Conservation (phyloP, 2,113 vertebrate genomes). For the Atrichornis clamosus region DNA sequence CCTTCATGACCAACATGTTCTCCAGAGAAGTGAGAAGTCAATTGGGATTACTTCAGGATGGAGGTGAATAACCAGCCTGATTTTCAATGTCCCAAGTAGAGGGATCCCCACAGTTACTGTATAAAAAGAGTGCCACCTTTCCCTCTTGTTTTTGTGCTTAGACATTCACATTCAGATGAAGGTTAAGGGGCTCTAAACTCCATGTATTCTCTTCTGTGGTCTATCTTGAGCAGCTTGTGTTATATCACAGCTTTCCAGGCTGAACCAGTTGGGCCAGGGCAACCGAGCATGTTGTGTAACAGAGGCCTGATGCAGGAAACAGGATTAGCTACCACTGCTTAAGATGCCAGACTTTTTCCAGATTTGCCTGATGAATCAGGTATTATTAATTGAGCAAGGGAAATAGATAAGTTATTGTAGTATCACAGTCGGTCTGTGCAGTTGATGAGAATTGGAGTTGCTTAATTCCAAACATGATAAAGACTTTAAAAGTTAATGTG, state of each 20-base stretch:
- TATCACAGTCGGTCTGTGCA: not conserved
- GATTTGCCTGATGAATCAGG: not conserved
- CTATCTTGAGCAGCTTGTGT: not conserved
- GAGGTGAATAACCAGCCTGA: not conserved
- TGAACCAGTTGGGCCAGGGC: not conserved
- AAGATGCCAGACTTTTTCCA: not conserved
- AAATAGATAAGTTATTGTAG: not conserved
- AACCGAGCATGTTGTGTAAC: fast-evolving
- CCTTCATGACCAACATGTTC: not conserved
- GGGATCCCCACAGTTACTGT: not conserved
- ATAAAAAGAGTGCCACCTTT: not conserved
- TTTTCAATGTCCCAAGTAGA: not conserved
- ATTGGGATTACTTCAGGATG: not conserved
- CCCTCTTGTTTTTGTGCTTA: not conserved
- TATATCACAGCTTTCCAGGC: not conserved
- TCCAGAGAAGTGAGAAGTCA: not conserved
- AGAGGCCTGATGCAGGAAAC: not conserved
- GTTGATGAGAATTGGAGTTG: not conserved
- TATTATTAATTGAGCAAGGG: not conserved
- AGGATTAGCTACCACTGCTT: not conserved
- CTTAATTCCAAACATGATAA: constrained; percentile 34
- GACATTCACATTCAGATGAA: not conserved
- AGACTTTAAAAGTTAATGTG: constrained; percentile 31
- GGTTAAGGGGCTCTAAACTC: not conserved
- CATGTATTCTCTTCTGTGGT: not conserved